These are phyloP conservation scores for Penaeus japonicus DNA, from an alignment of 1,140 invertebrate species.

Conservation along the genomic window DNA sequence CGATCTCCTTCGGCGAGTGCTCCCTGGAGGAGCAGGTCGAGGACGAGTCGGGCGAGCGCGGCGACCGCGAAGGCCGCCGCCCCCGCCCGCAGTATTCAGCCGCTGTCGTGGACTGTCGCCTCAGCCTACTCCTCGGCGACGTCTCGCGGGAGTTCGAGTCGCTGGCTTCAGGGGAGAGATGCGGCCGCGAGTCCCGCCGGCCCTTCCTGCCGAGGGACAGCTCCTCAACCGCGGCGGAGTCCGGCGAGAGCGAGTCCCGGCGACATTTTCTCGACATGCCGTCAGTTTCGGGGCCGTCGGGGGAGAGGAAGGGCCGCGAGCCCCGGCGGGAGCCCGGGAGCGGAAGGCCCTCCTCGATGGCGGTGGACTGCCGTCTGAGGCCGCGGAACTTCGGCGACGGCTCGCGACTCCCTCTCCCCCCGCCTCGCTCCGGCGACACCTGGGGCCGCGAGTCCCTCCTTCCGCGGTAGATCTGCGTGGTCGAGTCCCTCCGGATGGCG, in stretches of 20 bases:
- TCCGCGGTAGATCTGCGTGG: slow-evolving; percentile 76
- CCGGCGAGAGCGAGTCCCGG: slow-evolving; percentile 84
- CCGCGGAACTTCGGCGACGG: slow-evolving; percentile 73
- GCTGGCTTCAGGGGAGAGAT: slow-evolving; percentile 78
- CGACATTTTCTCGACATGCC: slow-evolving; percentile 63
- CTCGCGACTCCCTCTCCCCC: slow-evolving; percentile 65
- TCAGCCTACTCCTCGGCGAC: slow-evolving; percentile 51
- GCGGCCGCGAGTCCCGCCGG: slow-evolving; percentile 77
- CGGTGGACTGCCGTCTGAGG: slow-evolving; percentile 83
- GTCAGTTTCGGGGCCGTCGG: slow-evolving; percentile 65
- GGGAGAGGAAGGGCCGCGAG: slow-evolving; percentile 82
- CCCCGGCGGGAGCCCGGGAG: slow-evolving; percentile 70
- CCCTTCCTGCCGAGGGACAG: slow-evolving; percentile 65
- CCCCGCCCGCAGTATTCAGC: slow-evolving; percentile 61
- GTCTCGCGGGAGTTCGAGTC: slow-evolving; percentile 65
- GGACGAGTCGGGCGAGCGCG: slow-evolving; percentile 75
- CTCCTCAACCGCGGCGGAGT: slow-evolving; percentile 73
- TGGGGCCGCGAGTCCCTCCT: slow-evolving; percentile 75
- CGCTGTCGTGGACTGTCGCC: slow-evolving; percentile 60
- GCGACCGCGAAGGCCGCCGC: slow-evolving; percentile 62
- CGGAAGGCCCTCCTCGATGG: slow-evolving; percentile 77
- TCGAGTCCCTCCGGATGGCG: slow-evolving; percentile 78
- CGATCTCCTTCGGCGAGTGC: slow-evolving; percentile 63
- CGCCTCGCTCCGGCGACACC: slow-evolving; percentile 72
- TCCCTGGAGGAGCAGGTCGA: slow-evolving; percentile 77